Conservation (phyloP, 2,888 invertebrate genomes). For the Harpagoxenus sublaevis region DNA sequence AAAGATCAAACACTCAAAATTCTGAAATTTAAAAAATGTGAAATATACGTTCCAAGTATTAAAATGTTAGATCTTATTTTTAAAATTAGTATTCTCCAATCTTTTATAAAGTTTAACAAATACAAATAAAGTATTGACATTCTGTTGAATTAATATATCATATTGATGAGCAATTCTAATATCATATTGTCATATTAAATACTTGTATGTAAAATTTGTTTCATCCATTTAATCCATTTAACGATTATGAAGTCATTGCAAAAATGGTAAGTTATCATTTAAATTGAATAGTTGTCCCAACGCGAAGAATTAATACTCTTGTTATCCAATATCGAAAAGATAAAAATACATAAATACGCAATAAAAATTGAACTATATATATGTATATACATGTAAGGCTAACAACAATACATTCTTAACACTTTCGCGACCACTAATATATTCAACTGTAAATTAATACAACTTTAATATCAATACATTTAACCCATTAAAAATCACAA, state of each 20-base stretch:
- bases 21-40: not conserved
- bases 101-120: constrained; percentile 5
- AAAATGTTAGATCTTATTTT: constrained; percentile 20
- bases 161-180: constrained; percentile 27
- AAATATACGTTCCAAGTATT: not conserved
- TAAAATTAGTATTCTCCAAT: not conserved
- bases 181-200: constrained; percentile 13
- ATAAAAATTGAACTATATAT: constrained; percentile 10
- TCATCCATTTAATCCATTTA: constrained; percentile 16
- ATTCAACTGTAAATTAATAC: constrained; percentile 21
- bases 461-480: constrained; percentile 19
- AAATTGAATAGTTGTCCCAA: constrained; percentile 12
- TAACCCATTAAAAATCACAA: constrained; percentile 26
- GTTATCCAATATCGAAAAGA: constrained; percentile 17
- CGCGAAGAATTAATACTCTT: constrained; percentile 21
- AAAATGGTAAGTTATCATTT: constrained; percentile 17
- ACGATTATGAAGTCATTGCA: constrained; percentile 13
- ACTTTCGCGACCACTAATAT: constrained; percentile 46
- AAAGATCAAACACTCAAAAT: not conserved
- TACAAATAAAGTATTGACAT: constrained; percentile 21
- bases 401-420: constrained; percentile 37
- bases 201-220: constrained; percentile 10
- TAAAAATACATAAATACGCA: constrained; percentile 40
- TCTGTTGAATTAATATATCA: not conserved
- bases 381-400: not conserved